A percentile compares a stretch with the other conserved stretches of the same genome.
Conservation (phyloP, 1,140 invertebrate genomes). For the Drosophila elegans region DNA sequence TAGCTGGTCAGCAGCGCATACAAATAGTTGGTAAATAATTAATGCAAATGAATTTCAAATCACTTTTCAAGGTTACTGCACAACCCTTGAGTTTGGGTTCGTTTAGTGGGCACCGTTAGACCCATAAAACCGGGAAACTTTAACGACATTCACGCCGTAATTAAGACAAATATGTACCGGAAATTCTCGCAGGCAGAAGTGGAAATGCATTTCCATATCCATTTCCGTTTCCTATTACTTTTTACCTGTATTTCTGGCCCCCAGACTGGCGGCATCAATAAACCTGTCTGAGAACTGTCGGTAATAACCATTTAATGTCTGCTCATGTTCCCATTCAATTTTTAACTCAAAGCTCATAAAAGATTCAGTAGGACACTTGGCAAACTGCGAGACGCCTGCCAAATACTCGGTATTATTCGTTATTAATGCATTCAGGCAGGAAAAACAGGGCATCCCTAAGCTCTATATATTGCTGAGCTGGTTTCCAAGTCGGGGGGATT, state of each 20-base stretch:
- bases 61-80: constrained; percentile 71
- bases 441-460: constrained; percentile 24
- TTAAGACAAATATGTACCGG: constrained; percentile 62
- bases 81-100: constrained; percentile 7
- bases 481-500: not conserved
- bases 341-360: constrained; percentile 59
- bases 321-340: constrained; percentile 46
- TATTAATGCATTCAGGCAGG: constrained; percentile 43
- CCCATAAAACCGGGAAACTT: constrained; percentile 30
- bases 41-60: constrained; percentile 78
- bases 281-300: constrained; percentile 61
- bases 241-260: constrained; percentile 7
- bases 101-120: constrained; percentile 1
- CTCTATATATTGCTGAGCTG: constrained; percentile 3
- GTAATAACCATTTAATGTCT: constrained; percentile 66
- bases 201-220: constrained; percentile 10
- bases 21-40: constrained; percentile 72
- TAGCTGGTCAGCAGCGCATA: constrained; percentile 53
- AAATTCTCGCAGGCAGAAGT: constrained; percentile 20
- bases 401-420: constrained; percentile 46
- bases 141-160: constrained; percentile 56
- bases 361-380: constrained; percentile 24
- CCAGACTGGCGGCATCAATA: constrained; percentile 61
- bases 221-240: constrained; percentile 23
- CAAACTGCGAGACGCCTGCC: constrained; percentile 48